Base-by-base conservation (phyloP, 2,888 invertebrate genomes). In the Anorthoa munda region DNA sequence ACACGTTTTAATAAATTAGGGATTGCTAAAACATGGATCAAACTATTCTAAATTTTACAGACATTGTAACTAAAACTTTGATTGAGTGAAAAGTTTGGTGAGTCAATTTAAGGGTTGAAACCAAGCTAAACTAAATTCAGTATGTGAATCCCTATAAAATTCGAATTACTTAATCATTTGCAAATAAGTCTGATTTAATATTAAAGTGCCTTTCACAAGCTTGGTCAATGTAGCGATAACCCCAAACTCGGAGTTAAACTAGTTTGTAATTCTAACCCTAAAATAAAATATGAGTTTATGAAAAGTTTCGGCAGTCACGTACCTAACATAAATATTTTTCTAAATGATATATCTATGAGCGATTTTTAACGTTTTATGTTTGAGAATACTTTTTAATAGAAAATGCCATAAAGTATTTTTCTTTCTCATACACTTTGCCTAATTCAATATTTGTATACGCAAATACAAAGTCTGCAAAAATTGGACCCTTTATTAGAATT, bases 181-280 rank as follows among this genome's bases (percentile, higher is more conserved):
- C 53, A 72, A 67, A 71, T 74, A 51, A 60, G 60, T 56, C 46
- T 59, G 17, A 66, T 60, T 60, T 39, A 46, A 31, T 45, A 67
- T 55, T 26, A 74, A 74, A 68, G 63, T 72, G 75, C 61, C 82
- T 72, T 77, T 81, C 15, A 18, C 26, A 56, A 65, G 60, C 18
- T 11, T 59, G 55, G 46, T 66, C 69, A 67, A 66, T 64, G 80
- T 56, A 68, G 39, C 60, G 45, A 39, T 61, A 64, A 65, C 80
- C 71, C 7, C 15, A 53, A 81, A 59, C 64, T 53, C 15, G 15
- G 56, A 59, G 48, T 46, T 18, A 66, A 82, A 71, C 50, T 67
- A 79, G 39, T 61, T 68, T 71, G 0, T 64, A 51, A 79, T 66
- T 69, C 66, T 23, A n/a, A 60, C 11, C 26, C 26, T 23, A 39